Percentiles rank a stretch among this genome's conserved stretches.
Conservation (phyloP, 2,797 vertebrate genomes). For the Sitta carolinensis region DNA sequence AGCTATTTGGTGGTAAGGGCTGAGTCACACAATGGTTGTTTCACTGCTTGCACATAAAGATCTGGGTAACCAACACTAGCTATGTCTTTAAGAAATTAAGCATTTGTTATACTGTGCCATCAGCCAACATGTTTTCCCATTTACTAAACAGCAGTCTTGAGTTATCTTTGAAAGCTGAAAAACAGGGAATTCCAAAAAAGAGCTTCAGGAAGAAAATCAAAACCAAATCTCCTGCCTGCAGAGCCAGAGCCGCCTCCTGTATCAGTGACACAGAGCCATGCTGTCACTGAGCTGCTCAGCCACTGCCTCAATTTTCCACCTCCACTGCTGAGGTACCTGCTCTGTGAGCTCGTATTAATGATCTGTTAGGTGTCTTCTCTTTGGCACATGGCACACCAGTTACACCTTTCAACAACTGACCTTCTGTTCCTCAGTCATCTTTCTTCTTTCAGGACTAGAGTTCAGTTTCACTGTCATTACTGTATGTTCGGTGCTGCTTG, state of each 20-base stretch:
- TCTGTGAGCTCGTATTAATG: not conserved
- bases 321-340: not conserved
- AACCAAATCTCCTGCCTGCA: not conserved
- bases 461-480: not conserved
- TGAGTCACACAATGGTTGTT: not conserved
- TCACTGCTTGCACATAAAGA: not conserved
- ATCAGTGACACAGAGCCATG: not conserved
- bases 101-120: not conserved
- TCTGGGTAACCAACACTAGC: not conserved
- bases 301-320: not conserved
- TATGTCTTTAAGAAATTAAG: not conserved
- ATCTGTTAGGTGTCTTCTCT: not conserved
- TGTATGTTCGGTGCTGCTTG: not conserved
- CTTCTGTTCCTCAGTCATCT: not conserved
- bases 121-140: not conserved
- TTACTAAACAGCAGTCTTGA: not conserved
- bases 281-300: not conserved
- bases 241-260: accelerated
- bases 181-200: not conserved
- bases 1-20: not conserved
- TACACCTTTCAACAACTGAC: not conserved
- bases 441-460: not conserved
- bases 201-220: not conserved
- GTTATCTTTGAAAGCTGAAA: not conserved
- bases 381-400: not conserved